phyloP scores from a whole-genome alignment of 2,797 vertebrate species.

The Takifugu rubripes region DNA sequence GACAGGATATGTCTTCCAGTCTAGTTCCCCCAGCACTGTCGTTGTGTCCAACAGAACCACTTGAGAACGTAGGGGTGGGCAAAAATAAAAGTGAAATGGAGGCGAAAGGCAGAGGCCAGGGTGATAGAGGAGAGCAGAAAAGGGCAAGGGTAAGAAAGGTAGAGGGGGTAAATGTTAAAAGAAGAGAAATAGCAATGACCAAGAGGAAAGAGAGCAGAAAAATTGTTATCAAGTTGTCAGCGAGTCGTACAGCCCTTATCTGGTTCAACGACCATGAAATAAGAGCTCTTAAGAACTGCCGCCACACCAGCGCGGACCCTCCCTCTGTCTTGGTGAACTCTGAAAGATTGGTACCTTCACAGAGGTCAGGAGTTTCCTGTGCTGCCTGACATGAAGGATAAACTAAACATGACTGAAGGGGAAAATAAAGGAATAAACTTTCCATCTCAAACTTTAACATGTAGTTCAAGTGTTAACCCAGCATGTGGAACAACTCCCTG shows the following conservation, averaged over 20 bases:
- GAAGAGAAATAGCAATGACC: conserved; percentile 62
- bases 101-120: conserved; percentile 28
- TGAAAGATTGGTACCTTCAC: conserved; percentile 46
- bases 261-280: conserved; percentile 72
- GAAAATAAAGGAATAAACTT: conserved; percentile 11
- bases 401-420: conserved; percentile 26
- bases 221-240: conserved; percentile 73
- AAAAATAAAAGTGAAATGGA: conserved; percentile 45
- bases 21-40: conserved; percentile 89
- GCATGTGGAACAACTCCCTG: no score
- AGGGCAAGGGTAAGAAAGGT: conserved; percentile 25
- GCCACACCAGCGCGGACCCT: conserved; percentile 31
- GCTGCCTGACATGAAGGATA: conserved; percentile 28
- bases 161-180: conserved; percentile 50
- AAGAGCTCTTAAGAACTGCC: conserved; percentile 61
- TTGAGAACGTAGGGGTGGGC: conserved; percentile 60
- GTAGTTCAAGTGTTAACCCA: no score
- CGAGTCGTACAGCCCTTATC: conserved; percentile 58
- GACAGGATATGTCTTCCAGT: conserved; percentile 97
- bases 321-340: conserved; percentile 38
- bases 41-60: conserved; percentile 97
- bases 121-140: conserved; percentile 29
- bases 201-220: conserved; percentile 56
- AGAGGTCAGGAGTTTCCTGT: conserved; percentile 48
- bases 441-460: background rate